Percentiles rank a stretch among this genome's conserved stretches.
phyloP scores from a whole-genome alignment of 2,113 vertebrate genomes.

The Thermophis baileyi region DNA sequence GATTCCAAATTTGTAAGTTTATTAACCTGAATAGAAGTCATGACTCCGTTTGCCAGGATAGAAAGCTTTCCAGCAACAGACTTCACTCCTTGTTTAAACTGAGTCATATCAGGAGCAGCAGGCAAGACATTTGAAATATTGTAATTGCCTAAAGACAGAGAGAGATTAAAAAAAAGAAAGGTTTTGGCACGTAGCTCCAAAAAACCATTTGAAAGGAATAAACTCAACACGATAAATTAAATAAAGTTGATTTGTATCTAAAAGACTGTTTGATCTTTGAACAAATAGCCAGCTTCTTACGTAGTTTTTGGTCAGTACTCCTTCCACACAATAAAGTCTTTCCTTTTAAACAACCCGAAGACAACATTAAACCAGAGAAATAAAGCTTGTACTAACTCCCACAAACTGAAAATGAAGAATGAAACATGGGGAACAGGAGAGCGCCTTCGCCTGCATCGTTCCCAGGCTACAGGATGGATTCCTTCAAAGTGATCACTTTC shows the following conservation, averaged over 20 bases:
- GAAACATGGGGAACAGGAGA: background rate
- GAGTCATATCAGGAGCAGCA: conserved; percentile 86
- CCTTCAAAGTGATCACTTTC: background rate
- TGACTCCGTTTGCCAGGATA: conserved; percentile 91
- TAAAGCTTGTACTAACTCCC: background rate
- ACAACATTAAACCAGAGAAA: background rate
- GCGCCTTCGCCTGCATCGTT: background rate
- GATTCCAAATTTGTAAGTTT: background rate
- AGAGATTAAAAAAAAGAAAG: background rate
- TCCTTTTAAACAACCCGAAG: background rate
- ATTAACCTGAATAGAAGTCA: conserved; percentile 91
- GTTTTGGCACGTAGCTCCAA: background rate
- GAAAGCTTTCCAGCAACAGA: conserved; percentile 92
- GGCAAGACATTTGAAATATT: conserved; percentile 83
- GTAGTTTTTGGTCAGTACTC: background rate
- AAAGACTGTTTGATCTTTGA: background rate
- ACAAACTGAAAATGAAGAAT: background rate
- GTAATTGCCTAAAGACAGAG: conserved; percentile 72
- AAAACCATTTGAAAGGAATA: background rate
- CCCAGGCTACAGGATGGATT: background rate
- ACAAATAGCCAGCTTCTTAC: background rate
- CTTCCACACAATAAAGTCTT: background rate
- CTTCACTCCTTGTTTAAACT: conserved; percentile 89
- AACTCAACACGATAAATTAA: background rate
- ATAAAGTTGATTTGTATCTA: background rate